Base-by-base conservation (phyloP, 2,888 invertebrate genomes). In the Eurytoma californica region DNA sequence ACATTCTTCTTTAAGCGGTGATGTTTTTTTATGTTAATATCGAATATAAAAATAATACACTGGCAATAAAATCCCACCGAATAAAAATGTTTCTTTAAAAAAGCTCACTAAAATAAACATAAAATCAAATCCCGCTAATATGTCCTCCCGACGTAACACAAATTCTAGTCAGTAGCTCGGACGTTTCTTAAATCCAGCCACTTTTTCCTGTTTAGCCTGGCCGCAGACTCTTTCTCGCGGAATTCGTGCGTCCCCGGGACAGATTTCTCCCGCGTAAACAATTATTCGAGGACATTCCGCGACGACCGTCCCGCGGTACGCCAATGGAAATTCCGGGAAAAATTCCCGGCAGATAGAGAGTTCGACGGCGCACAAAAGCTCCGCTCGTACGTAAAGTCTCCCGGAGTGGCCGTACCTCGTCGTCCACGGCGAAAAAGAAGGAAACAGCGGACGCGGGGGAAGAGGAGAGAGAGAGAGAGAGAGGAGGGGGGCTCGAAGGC, bases 271-370 rank as follows among this genome's bases (percentile, higher is more conserved):
- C 70, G 73, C 66, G 74, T 75, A 79, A 79, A 79, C 79, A 79
- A 79, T 79, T 79, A 79, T 74, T 72, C 74, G 47, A 74, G 74
- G 68, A 72, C 76, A 82, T 80, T 82, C 80, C 79, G 78, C 80
- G 82, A 47, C 66, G 51, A 39, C 18, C 49, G n/a, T 39, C 12
- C 30, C 18, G 16, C 18, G 20, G 69, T 9, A 20, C 63, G 63
- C 63, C 13, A 7, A n/a, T 9, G 67, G 49, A n/a, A 49, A 69
- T 39, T 30, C 39, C 39, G 57, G 51, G 80, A 80, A 18, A 30
- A 83, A 83, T 84, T 80, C 84, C 69, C 77, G 80, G 82, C 84
- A 84, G 39, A 39, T 39, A 39, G 39, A 39, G 39, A 39, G 39
- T 39, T 39, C 39, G 39, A 39, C 39, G 39, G 39, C 7, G 39